Percentiles rank a stretch among this genome's conserved stretches.
These are phyloP conservation scores for Saturnia pavonia DNA, from an alignment of 2,888 invertebrate genomes.

Conservation along the genomic window DNA sequence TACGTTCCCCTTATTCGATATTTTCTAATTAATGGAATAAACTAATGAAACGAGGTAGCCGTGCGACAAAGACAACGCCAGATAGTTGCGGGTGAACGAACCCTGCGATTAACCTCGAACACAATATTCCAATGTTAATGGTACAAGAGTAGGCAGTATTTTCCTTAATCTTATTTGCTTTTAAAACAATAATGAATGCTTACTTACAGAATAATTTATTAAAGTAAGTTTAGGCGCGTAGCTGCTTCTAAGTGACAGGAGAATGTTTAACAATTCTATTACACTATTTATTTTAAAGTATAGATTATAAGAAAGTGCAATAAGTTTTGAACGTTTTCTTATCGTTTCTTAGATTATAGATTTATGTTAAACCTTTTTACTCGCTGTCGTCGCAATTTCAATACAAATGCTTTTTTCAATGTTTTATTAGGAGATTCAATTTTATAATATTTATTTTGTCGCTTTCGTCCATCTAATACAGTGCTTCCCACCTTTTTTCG, in stretches of 20 bases:
- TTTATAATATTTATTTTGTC: too few relatives aligned
- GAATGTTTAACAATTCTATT: background rate
- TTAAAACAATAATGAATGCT: background rate
- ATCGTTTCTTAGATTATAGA: too few relatives aligned
- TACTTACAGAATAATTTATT: background rate
- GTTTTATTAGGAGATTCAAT: too few relatives aligned
- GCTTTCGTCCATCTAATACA: too few relatives aligned
- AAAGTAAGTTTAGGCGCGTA: background rate
- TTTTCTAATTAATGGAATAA: constrained; percentile 16
- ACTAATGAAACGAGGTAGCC: constrained; percentile 28
- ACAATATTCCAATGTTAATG: constrained; percentile 6
- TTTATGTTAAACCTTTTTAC: too few relatives aligned
- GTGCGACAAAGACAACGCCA: constrained; percentile 26
- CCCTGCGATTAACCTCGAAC: constrained; percentile 28
- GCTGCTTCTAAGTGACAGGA: background rate
- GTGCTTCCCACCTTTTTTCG: too few relatives aligned
- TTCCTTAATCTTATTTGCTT: constrained; percentile 19
- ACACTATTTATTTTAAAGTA: background rate
- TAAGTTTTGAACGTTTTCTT: too few relatives aligned
- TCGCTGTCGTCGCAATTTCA: too few relatives aligned
- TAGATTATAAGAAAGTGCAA: too few relatives aligned
- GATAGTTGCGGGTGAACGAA: constrained; percentile 34
- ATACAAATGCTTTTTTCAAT: too few relatives aligned
- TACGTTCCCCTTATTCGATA: too few relatives aligned
- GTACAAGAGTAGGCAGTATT: constrained; percentile 11